Evolutionary conservation across 2,113 vertebrate species (phyloP).

Genomic region (Poeciliopsis turrubarensis): DNA sequence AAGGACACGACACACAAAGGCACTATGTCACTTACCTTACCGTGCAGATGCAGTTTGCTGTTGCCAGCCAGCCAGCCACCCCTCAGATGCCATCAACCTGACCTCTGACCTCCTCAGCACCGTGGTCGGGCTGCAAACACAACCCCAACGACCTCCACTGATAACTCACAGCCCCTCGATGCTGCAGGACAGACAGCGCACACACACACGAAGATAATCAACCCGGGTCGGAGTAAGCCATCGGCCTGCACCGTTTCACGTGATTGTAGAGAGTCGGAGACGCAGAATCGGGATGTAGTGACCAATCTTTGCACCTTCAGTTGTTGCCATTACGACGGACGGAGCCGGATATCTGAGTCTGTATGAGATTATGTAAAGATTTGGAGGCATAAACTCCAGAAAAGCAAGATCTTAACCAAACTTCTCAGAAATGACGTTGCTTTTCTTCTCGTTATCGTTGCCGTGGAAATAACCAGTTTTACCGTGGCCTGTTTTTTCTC

Average conservation of each 20-base stretch:
- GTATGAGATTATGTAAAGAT: slow-evolving; percentile 72
- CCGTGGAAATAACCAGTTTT: slow-evolving; percentile 77
- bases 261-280: slow-evolving; percentile 66
- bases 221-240: slow-evolving; percentile 71
- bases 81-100: slow-evolving; percentile 73
- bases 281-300: slow-evolving; percentile 45
- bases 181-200: slow-evolving; percentile 77
- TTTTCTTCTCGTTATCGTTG: slow-evolving; percentile 72
- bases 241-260: slow-evolving; percentile 73
- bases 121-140: slow-evolving; percentile 70
- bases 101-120: slow-evolving; percentile 76
- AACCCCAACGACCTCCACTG: slow-evolving; percentile 75
- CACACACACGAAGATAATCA: slow-evolving; percentile 45
- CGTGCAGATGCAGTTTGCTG: slow-evolving; percentile 77
- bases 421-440: slow-evolving; percentile 67
- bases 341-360: slow-evolving; percentile 62
- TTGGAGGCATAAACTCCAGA: slow-evolving; percentile 56
- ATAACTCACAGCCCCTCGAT: slow-evolving; percentile 75
- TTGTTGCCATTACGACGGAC: slow-evolving; percentile 66
- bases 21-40: slow-evolving; percentile 77
- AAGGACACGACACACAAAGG: slow-evolving; percentile 68
- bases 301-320: slow-evolving; percentile 78
- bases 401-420: slow-evolving; percentile 60
- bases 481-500: slow-evolving; percentile 64
- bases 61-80: slow-evolving; percentile 69